Conservation (phyloP, 1,140 invertebrate species). For the Diachasmimorpha longicaudata region DNA sequence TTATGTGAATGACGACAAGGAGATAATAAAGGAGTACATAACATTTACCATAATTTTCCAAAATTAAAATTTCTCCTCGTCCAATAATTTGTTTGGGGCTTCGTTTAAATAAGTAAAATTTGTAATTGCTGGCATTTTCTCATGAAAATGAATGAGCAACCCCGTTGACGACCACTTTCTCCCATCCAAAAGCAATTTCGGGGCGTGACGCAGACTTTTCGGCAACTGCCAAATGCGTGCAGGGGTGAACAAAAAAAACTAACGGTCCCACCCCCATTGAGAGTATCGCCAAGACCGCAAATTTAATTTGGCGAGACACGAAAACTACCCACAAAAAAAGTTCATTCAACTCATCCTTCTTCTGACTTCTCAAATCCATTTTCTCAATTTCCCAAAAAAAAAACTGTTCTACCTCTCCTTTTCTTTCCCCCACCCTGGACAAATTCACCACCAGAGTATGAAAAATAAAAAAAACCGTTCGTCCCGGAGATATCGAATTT, state of each 20-base stretch:
- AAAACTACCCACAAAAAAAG: not conserved
- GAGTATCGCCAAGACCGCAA: conserved; percentile 8
- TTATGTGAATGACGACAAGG: too few relatives aligned
- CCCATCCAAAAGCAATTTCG: conserved; percentile 17
- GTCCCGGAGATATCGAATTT: too few relatives aligned
- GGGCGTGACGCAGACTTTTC: conserved; percentile 18
- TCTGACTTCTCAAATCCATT: not conserved
- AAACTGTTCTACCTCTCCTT: not conserved
- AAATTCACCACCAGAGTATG: too few relatives aligned
- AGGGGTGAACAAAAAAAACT: not conserved
- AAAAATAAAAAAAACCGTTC: too few relatives aligned
- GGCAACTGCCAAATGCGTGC: not conserved
- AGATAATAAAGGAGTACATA: too few relatives aligned
- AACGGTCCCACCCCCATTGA: not conserved
- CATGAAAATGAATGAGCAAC: not conserved
- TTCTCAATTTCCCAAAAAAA: not conserved
- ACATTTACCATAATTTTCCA: too few relatives aligned
- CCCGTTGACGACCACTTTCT: not conserved
- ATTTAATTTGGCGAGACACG: conserved; percentile 17
- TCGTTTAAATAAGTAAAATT: not conserved
- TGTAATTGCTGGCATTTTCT: not conserved
- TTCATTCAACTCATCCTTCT: conserved; percentile 7
- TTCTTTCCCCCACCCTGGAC: too few relatives aligned
- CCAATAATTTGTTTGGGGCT: not conserved
- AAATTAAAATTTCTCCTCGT: too few relatives aligned